These are phyloP conservation scores for Biston stratarius DNA, from an alignment of 2,888 invertebrate species.

Conservation along the genomic window DNA sequence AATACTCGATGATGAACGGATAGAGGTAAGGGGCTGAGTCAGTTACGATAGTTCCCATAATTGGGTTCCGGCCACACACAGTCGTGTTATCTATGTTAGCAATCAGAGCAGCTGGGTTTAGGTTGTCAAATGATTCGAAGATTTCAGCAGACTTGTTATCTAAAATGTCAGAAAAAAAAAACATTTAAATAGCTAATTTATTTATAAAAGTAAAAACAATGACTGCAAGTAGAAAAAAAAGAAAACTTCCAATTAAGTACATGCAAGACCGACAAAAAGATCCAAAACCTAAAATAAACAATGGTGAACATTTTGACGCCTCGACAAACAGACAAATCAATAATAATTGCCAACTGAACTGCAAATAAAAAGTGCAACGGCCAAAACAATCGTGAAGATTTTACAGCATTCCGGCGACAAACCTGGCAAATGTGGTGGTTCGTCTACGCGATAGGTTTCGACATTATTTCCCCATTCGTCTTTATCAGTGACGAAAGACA, in stretches of 20 bases:
- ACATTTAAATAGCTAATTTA: background rate
- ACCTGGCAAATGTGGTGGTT: slow-evolving; percentile 84
- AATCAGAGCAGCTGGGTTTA: slow-evolving; percentile 87
- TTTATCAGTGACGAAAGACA: slow-evolving; percentile 71
- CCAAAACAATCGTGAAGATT: slow-evolving; percentile 68
- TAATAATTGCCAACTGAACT: slow-evolving; percentile 32
- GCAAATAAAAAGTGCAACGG: slow-evolving; percentile 80
- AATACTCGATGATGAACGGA: slow-evolving; percentile 98
- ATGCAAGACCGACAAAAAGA: slow-evolving; percentile 53
- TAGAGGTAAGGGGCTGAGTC: slow-evolving; percentile 98
- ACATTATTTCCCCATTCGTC: slow-evolving; percentile 82
- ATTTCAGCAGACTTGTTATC: slow-evolving; percentile 76
- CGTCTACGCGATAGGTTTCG: slow-evolving; percentile 83
- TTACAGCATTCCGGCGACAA: slow-evolving; percentile 82
- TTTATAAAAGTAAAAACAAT: slow-evolving; percentile 5
- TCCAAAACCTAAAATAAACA: slow-evolving; percentile 38
- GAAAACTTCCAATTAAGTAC: slow-evolving; percentile 33
- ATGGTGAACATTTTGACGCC: slow-evolving; percentile 38
- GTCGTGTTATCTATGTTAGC: slow-evolving; percentile 86
- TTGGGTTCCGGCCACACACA: slow-evolving; percentile 93
- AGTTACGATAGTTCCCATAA: slow-evolving; percentile 96
- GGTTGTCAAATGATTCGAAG: slow-evolving; percentile 86
- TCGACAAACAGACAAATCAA: slow-evolving; percentile 26
- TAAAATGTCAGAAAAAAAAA: slow-evolving; percentile 57
- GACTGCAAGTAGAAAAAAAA: background rate